phyloP scores from a whole-genome alignment of 2,888 invertebrate species.

The Drosophila robusta region DNA sequence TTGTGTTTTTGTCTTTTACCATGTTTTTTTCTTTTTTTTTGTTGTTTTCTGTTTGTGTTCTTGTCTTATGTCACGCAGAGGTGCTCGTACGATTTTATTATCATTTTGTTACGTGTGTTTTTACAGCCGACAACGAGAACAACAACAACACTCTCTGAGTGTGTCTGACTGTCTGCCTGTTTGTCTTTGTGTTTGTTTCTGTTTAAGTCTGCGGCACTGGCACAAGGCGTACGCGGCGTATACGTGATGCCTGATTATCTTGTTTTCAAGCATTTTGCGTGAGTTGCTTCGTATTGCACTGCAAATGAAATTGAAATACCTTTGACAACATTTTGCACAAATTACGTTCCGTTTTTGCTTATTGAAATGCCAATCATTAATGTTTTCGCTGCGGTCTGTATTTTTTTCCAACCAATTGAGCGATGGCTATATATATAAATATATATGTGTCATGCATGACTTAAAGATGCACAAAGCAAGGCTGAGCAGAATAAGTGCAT shows the following conservation, averaged over 20 bases:
- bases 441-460: neutral
- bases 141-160: constrained; percentile 23
- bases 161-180: constrained; percentile 2
- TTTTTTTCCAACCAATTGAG: constrained; percentile 37
- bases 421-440: constrained; percentile 11
- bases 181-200: constrained; percentile 27
- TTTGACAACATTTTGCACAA: constrained; percentile 64
- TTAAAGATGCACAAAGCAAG: neutral
- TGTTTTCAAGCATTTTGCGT: constrained; percentile 36
- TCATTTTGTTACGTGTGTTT: constrained; percentile 81
- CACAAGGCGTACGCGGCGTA: constrained; percentile 50
- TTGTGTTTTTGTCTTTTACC: constrained; percentile 7
- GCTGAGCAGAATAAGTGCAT: neutral
- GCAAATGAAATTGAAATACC: constrained; percentile 58
- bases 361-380: constrained; percentile 40
- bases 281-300: constrained; percentile 10
- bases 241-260: constrained; percentile 77
- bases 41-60: constrained; percentile 11
- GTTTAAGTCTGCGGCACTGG: constrained; percentile 20
- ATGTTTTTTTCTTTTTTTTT: constrained; percentile 46
- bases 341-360: constrained; percentile 39
- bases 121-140: constrained; percentile 57
- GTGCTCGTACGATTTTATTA: constrained; percentile 73
- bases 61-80: constrained; percentile 74
- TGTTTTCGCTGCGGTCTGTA: neutral